Conservation (phyloP, 2,113 vertebrate genomes). For the Eurypyga helias region DNA sequence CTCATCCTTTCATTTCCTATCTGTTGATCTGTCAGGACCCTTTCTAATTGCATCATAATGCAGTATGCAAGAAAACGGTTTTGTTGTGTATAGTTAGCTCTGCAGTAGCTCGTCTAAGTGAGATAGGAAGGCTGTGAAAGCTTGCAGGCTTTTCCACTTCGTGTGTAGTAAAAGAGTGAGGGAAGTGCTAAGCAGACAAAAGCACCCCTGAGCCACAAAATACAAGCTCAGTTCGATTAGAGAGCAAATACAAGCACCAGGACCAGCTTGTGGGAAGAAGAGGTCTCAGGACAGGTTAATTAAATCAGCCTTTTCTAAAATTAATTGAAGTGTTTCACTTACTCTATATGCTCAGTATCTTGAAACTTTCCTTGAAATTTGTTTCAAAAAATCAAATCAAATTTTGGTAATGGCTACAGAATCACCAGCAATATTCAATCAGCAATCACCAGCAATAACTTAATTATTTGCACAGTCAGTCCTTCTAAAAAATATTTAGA, state of each 20-base stretch:
- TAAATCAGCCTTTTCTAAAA: background rate
- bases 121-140: background rate
- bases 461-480: background rate
- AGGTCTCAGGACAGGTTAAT: background rate
- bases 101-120: background rate
- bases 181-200: background rate
- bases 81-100: background rate
- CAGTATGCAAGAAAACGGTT: background rate
- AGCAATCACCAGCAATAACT: background rate
- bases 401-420: background rate
- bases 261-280: background rate
- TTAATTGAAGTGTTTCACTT: background rate
- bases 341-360: background rate
- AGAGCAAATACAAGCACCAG: background rate
- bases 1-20: background rate
- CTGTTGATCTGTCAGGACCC: background rate
- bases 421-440: background rate
- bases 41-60: background rate
- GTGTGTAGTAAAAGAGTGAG: background rate
- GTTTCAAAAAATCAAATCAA: background rate
- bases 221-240: background rate
- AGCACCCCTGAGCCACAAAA: background rate
- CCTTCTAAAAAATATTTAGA: background rate
- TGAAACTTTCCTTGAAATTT: background rate
- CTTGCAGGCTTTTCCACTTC: background rate